Evolutionary conservation across 2,888 invertebrate genomes (phyloP), one percentile per base, ranked within the genome.

Genomic region (Seladonia tumulorum): DNA sequence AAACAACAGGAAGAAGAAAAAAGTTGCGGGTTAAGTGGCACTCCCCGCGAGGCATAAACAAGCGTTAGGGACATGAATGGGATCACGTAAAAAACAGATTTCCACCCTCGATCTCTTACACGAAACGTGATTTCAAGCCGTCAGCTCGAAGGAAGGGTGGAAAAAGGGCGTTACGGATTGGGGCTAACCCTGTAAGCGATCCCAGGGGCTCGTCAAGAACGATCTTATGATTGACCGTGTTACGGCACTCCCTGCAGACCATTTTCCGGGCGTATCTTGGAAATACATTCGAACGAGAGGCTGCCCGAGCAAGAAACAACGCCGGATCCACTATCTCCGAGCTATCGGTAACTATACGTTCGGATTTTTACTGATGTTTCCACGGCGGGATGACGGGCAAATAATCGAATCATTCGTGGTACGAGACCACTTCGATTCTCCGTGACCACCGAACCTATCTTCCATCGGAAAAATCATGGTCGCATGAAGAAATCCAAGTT

Each of bases 151-250:
- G 78, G 77, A 89, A 88, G 90, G 92, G 85, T 83, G 85, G 88
- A 88, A 90, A 91, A 89, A 90, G 87, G 86, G 81, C 87, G 89
- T 87, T 85, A 83, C 85, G 86, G 86, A 85, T 84, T 81, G 88
- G 88, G 87, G 79, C 85, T 91, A 90, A 85, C 85, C 87, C 90
- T 89, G 89, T 94, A 94, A 95, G 93, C 92, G 94, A 93, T 93
- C 95, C 94, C 94, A 84, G 79, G 94, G 93, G 95, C 93, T 90
- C 87, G 88, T 77, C 89, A 87, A 90, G 90, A 94, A 95, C 93
- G 95, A 95, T 94, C 94, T 94, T 95, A 95, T 95, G 95, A 95
- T 95, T 94, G 95, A 95, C 95, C 95, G 93, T 91, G 94, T 94
- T 94, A 93, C 93, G 87, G 89, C 91, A 92, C 89, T 93, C 95